Evolutionary conservation across 1,140 invertebrate genomes (phyloP).

Genomic region (Papilio polyxenes): DNA sequence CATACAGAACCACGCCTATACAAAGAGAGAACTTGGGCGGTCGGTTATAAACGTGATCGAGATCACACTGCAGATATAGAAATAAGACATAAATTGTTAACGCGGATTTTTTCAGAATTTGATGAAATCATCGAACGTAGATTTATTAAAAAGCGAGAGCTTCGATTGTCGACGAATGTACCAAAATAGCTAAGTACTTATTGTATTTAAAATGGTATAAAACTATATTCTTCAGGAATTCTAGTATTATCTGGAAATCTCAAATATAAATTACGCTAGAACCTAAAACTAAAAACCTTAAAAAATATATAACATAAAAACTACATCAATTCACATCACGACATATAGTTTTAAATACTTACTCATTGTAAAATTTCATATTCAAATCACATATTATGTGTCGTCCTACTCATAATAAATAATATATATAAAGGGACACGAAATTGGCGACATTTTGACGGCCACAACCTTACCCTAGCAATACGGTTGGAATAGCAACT

Average conservation of each 20-base stretch:
- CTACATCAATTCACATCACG: background rate
- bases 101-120: too few species aligned
- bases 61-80: too few species aligned
- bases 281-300: too few species aligned
- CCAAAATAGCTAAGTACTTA: too few species aligned
- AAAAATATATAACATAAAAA: background rate
- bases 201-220: too few species aligned
- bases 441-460: conserved; percentile 16
- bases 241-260: too few species aligned
- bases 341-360: background rate
- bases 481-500: conserved; percentile 16
- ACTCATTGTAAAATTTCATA: background rate
- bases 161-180: too few species aligned
- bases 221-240: too few species aligned
- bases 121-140: too few species aligned
- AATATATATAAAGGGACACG: background rate
- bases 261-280: too few species aligned
- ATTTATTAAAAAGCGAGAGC: too few species aligned
- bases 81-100: too few species aligned
- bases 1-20: background rate
- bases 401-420: background rate
- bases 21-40: background rate
- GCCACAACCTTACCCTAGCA: conserved; percentile 15
- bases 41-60: background rate
- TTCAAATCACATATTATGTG: background rate